Percentiles rank a stretch among this genome's conserved stretches.
Conservation (phyloP, 2,888 invertebrate genomes). For the Cyclophora punctaria region DNA sequence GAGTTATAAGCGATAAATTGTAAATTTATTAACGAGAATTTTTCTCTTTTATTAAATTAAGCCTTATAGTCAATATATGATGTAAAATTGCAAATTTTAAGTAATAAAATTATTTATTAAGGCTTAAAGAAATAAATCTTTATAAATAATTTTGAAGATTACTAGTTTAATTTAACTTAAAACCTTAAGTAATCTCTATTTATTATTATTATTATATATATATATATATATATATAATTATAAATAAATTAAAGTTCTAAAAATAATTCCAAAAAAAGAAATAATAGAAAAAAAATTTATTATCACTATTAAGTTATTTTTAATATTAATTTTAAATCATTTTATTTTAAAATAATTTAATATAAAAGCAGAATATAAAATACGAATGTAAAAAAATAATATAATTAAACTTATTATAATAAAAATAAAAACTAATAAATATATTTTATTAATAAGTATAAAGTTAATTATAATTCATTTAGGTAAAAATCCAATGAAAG, state of each 20-base stretch:
- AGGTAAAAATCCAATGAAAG: constrained; percentile 77
- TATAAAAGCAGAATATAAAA: constrained; percentile 63
- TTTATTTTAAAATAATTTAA: constrained; percentile 64
- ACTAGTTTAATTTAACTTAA: constrained; percentile 77
- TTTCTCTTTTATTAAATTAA: constrained; percentile 56
- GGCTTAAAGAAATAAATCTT: constrained; percentile 73
- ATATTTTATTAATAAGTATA: constrained; percentile 57
- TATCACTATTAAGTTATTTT: constrained; percentile 41
- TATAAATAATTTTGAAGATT: constrained; percentile 79
- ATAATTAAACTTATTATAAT: constrained; percentile 70
- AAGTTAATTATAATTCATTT: constrained; percentile 76
- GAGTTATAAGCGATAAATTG: constrained; percentile 77
- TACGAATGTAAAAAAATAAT: constrained; percentile 73
- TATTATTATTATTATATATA: too few species aligned
- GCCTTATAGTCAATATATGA: constrained; percentile 72
- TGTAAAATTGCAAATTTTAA: constrained; percentile 79
- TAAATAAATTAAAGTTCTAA: constrained; percentile 48
- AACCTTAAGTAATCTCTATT: constrained; percentile 38
- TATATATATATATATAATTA: too few species aligned
- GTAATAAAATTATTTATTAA: constrained; percentile 54
- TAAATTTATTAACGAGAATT: constrained; percentile 77
- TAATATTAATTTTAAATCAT: constrained; percentile 52
- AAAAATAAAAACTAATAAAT: constrained; percentile 58
- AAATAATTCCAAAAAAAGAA: constrained; percentile 41
- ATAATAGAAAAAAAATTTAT: constrained; percentile 40